Conservation (phyloP, 1,140 invertebrate genomes). For the Drosophila equinoxialis region DNA sequence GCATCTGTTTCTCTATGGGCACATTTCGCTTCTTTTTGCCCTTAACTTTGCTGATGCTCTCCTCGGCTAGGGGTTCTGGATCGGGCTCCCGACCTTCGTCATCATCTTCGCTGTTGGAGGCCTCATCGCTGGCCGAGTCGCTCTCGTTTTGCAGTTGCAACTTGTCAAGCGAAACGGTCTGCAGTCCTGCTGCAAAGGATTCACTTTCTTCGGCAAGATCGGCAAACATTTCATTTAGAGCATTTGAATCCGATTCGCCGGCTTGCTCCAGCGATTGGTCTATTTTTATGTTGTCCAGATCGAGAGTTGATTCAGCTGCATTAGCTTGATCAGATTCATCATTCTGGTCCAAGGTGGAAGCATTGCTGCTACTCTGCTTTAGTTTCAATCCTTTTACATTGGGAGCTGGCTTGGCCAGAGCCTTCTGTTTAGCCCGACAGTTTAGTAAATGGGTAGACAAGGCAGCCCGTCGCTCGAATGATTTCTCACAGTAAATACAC, state of each 20-base stretch:
- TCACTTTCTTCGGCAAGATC: slow-evolving; percentile 57
- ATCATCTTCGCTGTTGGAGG: slow-evolving; percentile 43
- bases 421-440: slow-evolving; percentile 82
- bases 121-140: slow-evolving; percentile 52
- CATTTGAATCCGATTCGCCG: slow-evolving; percentile 20
- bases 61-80: slow-evolving; percentile 29
- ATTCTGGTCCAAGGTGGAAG: slow-evolving; percentile 30
- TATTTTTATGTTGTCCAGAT: slow-evolving; percentile 33
- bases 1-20: slow-evolving; percentile 67
- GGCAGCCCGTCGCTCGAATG: slow-evolving; percentile 87
- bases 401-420: slow-evolving; percentile 62
- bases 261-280: slow-evolving; percentile 8
- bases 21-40: slow-evolving; percentile 66
- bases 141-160: slow-evolving; percentile 52
- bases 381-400: slow-evolving; percentile 52
- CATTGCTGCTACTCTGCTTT: slow-evolving; percentile 30
- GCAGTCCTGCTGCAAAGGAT: slow-evolving; percentile 47
- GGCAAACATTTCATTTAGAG: slow-evolving; percentile 62
- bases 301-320: background rate
- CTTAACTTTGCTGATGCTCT: slow-evolving; percentile 47
- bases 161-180: slow-evolving; percentile 71
- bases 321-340: slow-evolving; percentile 31
- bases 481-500: slow-evolving; percentile 87
- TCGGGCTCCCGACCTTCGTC: slow-evolving; percentile 21
- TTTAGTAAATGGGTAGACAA: slow-evolving; percentile 87